These are phyloP conservation scores for Pao palembangensis DNA, from an alignment of 2,113 vertebrate species.

Conservation along the genomic window DNA sequence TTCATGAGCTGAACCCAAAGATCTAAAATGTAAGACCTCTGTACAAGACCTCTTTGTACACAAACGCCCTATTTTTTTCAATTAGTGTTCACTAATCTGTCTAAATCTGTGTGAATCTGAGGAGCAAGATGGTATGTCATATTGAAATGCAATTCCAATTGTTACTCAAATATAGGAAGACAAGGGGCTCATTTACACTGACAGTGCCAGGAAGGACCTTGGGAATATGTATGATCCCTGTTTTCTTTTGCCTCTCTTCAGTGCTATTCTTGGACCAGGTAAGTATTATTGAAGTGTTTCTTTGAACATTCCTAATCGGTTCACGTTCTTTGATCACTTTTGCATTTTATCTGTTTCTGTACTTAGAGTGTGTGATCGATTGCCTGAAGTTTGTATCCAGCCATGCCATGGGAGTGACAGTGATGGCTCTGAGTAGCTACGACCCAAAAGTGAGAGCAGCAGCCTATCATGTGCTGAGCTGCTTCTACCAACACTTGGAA, in stretches of 20 bases:
- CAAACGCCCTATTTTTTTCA: no score
- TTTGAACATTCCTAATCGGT: neutral
- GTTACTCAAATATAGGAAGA: constrained; percentile 66
- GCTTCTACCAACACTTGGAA: constrained; percentile 87
- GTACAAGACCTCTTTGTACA: no score
- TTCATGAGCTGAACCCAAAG: no score
- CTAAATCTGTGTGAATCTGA: no score
- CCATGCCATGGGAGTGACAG: constrained; percentile 82
- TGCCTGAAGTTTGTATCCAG: constrained; percentile 89
- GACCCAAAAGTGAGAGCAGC: constrained; percentile 83
- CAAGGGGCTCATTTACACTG: constrained; percentile 64
- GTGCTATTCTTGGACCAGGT: constrained; percentile 87
- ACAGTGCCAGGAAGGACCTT: constrained; percentile 56
- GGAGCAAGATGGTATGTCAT: no score
- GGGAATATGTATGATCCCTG: constrained; percentile 85
- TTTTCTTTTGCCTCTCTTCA: constrained; percentile 91
- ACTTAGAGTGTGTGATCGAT: constrained; percentile 85
- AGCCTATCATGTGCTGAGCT: constrained; percentile 81
- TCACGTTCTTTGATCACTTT: neutral
- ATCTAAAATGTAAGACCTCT: no score
- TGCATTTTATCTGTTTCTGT: neutral
- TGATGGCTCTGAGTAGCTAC: constrained; percentile 89
- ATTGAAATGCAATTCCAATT: neutral
- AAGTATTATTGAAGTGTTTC: constrained; percentile 9
- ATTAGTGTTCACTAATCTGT: no score